These are phyloP conservation scores for Mythimna albipuncta DNA, from an alignment of 2,888 invertebrate genomes.

Conservation along the genomic window DNA sequence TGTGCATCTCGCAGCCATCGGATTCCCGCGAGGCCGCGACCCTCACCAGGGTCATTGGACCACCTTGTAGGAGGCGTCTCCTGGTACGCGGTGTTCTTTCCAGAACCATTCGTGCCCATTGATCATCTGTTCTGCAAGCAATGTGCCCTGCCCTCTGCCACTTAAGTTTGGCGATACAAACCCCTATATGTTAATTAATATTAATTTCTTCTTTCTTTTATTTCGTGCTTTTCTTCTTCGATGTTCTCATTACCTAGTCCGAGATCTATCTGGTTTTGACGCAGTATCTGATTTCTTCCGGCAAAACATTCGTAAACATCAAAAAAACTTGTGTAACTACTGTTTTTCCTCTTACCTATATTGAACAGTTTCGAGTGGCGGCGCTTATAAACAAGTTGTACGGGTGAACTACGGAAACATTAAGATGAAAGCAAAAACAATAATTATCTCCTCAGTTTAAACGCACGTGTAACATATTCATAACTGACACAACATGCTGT, in stretches of 20 bases:
- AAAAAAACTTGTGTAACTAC: conserved; percentile 21
- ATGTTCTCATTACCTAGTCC: neutral
- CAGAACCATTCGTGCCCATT: too few relatives aligned
- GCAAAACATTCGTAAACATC: neutral
- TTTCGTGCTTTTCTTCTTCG: neutral
- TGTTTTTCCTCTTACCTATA: conserved; percentile 22
- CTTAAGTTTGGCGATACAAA: too few relatives aligned
- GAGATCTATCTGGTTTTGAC: neutral
- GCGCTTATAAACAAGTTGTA: conserved; percentile 4
- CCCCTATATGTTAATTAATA: too few relatives aligned
- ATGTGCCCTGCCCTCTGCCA: too few relatives aligned
- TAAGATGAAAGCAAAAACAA: conserved; percentile 47
- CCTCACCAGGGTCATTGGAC: too few relatives aligned
- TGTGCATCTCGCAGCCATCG: too few relatives aligned
- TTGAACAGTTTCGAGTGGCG: conserved; percentile 1
- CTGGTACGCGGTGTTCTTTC: too few relatives aligned
- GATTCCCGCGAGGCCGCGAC: too few relatives aligned
- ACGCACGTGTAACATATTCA: conserved; percentile 26
- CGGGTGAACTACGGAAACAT: conserved; percentile 27
- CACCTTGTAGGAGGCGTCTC: too few relatives aligned
- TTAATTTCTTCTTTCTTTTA: too few relatives aligned
- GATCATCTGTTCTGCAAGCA: too few relatives aligned
- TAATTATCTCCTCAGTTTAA: conserved; percentile 29
- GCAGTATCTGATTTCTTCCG: neutral
- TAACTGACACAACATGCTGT: conserved; percentile 2